These are phyloP conservation scores for Actinostola sp. DNA, from an alignment of 92 coral and sea anemone genomes.

Conservation along the genomic window DNA sequence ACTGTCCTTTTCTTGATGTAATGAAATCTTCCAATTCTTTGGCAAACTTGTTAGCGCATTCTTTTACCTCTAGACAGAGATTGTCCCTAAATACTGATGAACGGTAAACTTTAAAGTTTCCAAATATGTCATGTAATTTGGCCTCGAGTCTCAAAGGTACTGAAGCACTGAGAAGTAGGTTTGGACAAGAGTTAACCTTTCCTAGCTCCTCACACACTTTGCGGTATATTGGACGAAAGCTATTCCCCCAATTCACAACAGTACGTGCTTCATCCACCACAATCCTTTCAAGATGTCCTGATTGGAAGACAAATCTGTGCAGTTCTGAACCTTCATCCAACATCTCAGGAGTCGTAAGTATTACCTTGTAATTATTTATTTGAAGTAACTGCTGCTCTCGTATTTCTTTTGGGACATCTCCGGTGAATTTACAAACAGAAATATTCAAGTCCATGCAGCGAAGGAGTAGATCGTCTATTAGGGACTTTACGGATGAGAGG, in stretches of 20 bases:
- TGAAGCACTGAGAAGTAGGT: constrained; percentile 47
- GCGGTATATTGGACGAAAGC: constrained; percentile 22
- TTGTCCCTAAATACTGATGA: constrained; percentile 40
- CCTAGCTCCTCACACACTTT: constrained; percentile 31
- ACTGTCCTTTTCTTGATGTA: background rate
- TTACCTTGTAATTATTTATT: background rate
- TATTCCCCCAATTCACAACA: constrained; percentile 30
- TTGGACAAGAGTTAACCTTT: constrained; percentile 20
- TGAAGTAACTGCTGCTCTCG: background rate
- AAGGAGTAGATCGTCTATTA: constrained; percentile 24
- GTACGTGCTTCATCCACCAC: constrained; percentile 44
- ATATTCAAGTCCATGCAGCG: constrained; percentile 1
- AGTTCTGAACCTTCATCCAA: background rate
- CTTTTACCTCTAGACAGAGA: constrained; percentile 32
- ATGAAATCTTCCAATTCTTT: constrained; percentile 12
- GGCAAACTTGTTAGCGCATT: background rate
- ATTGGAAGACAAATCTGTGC: background rate
- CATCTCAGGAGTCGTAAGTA: constrained; percentile 36
- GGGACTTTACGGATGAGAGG: constrained; percentile 19
- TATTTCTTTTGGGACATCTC: constrained; percentile 9
- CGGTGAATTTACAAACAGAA: constrained; percentile 35
- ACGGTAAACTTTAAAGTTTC: constrained; percentile 3
- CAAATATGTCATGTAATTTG: constrained; percentile 19
- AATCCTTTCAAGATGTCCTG: constrained; percentile 27
- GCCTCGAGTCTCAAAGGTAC: constrained; percentile 21